Percentiles rank a stretch among this genome's conserved stretches.
Conservation (phyloP, 2,113 vertebrate species). For the Meriones unguiculatus region DNA sequence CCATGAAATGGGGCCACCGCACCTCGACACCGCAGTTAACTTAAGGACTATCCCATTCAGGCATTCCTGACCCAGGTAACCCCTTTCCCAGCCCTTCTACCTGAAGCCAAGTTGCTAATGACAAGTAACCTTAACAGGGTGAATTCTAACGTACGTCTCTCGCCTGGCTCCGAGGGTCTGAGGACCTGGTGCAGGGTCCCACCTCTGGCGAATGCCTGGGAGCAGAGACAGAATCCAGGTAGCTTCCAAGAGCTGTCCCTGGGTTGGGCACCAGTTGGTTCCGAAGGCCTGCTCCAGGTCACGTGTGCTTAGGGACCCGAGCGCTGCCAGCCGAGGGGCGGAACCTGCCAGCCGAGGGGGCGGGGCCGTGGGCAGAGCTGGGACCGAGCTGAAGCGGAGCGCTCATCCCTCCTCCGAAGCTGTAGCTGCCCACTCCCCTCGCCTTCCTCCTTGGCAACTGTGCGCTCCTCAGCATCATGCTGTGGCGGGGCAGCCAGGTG, state of each 20-base stretch:
- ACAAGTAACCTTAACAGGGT: background rate
- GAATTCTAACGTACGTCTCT: background rate
- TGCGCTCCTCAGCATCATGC: slow-evolving; percentile 85
- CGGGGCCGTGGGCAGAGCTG: background rate
- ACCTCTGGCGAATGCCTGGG: background rate
- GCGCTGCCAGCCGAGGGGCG: background rate
- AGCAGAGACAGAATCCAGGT: background rate
- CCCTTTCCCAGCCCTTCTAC: background rate
- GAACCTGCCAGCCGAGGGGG: background rate
- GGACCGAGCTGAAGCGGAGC: background rate
- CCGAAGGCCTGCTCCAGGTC: background rate
- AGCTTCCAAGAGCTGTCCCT: background rate
- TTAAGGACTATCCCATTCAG: background rate
- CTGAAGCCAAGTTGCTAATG: background rate
- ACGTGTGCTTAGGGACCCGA: background rate
- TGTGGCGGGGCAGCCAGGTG: slow-evolving; percentile 88
- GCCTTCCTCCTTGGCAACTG: background rate
- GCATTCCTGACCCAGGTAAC: background rate
- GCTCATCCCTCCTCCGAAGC: background rate
- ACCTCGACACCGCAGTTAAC: background rate
- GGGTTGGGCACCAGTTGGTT: background rate
- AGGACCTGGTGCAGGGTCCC: background rate
- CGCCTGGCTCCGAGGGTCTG: background rate
- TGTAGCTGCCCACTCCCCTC: background rate
- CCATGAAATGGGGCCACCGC: background rate